phyloP scores from a whole-genome alignment of 64 coral and sea anemone species.

The Dendrophyllia cribrosa region DNA sequence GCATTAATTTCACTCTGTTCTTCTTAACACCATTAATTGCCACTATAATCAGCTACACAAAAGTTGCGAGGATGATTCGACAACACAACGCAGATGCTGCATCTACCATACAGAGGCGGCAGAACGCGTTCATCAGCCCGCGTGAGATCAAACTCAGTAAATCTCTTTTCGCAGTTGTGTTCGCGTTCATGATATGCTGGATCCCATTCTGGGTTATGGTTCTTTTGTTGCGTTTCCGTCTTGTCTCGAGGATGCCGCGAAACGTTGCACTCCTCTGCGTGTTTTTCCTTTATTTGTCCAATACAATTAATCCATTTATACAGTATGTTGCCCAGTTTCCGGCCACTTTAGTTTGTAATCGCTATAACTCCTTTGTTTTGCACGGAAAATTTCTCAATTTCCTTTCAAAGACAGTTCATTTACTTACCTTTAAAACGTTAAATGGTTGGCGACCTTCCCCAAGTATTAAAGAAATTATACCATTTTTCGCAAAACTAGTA shows the following conservation, averaged over 20 bases:
- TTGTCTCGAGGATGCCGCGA: neutral
- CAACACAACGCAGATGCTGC: neutral
- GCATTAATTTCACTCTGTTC: neutral
- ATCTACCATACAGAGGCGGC: neutral
- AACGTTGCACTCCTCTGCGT: neutral
- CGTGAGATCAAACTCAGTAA: constrained; percentile 7
- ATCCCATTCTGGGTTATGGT: constrained; percentile 4
- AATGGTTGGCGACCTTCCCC: too few relatives aligned
- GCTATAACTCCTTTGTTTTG: too few relatives aligned
- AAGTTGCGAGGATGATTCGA: neutral
- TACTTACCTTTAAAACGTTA: too few relatives aligned
- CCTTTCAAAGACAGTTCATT: too few relatives aligned
- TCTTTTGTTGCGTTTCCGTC: neutral
- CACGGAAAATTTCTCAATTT: too few relatives aligned
- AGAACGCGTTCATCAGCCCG: neutral
- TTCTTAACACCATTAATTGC: neutral
- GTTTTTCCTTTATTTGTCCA: neutral
- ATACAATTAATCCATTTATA: constrained; percentile 6
- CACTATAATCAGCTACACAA: neutral
- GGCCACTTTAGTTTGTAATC: too few relatives aligned
- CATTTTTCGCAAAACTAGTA: too few relatives aligned
- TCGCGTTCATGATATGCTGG: constrained; percentile 11
- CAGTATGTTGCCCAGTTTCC: too few relatives aligned
- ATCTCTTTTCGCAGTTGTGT: constrained; percentile 8
- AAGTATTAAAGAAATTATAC: too few relatives aligned